A percentile compares a stretch with the other conserved stretches of the same genome.
phyloP scores from a whole-genome alignment of 2,888 invertebrate genomes.

The Esperia sulphurella region DNA sequence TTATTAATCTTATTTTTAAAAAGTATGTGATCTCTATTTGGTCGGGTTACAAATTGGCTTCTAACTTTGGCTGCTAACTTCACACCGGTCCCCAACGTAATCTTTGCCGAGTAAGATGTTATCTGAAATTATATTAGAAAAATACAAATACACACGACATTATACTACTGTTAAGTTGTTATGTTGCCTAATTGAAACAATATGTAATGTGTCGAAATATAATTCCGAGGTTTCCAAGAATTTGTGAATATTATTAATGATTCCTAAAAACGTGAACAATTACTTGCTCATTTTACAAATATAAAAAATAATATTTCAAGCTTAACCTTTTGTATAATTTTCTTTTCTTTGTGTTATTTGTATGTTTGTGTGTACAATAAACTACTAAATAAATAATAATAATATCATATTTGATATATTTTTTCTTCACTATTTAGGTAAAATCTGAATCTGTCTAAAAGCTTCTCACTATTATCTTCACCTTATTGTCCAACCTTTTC shows the following conservation, averaged over 20 bases:
- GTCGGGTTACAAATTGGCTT: too few relatives aligned
- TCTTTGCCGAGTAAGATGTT: background rate
- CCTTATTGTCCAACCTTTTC: background rate
- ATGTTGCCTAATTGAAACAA: background rate
- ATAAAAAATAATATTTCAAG: too few relatives aligned
- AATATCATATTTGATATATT: background rate
- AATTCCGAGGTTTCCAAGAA: background rate
- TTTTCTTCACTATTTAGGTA: background rate
- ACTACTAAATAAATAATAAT: background rate
- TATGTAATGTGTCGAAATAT: background rate
- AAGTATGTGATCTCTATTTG: too few relatives aligned
- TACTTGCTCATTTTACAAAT: too few relatives aligned
- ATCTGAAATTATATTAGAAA: conserved; percentile 1
- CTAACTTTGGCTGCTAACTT: too few relatives aligned
- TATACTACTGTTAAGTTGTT: conserved; percentile 1
- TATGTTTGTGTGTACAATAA: too few relatives aligned
- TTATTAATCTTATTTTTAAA: too few relatives aligned
- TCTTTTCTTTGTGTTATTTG: too few relatives aligned
- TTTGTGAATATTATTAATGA: background rate
- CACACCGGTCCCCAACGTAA: too few relatives aligned
- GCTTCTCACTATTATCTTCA: background rate
- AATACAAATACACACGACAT: background rate
- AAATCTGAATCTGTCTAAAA: background rate
- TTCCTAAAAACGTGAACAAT: background rate
- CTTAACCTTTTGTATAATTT: too few relatives aligned